Base-by-base conservation (phyloP, 2,113 vertebrate genomes). In the Nesospiza acunhae region DNA sequence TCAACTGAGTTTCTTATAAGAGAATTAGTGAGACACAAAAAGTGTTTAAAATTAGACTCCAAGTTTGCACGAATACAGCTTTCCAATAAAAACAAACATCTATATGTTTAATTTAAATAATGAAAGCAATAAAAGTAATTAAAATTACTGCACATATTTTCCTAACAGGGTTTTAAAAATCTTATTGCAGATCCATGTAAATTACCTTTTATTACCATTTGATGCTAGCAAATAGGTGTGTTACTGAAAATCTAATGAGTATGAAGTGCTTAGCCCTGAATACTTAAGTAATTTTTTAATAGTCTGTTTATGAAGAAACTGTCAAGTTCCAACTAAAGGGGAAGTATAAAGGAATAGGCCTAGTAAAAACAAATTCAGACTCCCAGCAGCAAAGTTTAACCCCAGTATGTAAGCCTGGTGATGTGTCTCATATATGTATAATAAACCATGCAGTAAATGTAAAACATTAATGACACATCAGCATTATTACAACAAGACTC, bases 71-170 rank as follows among this genome's bases (percentile, higher is more conserved):
- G 22, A 77, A 59, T 84, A 83, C 33, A 55, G 21, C 52, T 93
- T 91, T 87, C 37, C n/a, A 81, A 67, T 75, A 68, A 94, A 93
- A 55, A 2, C 23, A 81, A 74, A 60, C 10, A 72, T 74, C 72
- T 84, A 52, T 76, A 56, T 63, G 20, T 56, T 41, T 44, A 75
- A 77, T 95, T 93, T 88, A 94, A 94, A 88, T 90, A 90, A 92
- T 41, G 19, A 90, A 85, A 85, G 19, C n/a, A 42, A 62, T 50
- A 70, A 79, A 91, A 82, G 28, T 9, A 58, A 69, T 92, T 90
- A 70, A 88, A 94, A 75, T 66, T 70, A 60, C 79, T n/a, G 33
- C 44, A 86, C 63, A 59, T 21, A 39, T 81, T 74, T 82, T 90
- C 47, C 24, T 93, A 73, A 60, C 39, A 73, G 27, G 15, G 12